A percentile compares a stretch with the other conserved stretches of the same genome.
These are phyloP conservation scores for Acropternis orthonyx DNA, from an alignment of 2,797 vertebrate species.

Conservation along the genomic window DNA sequence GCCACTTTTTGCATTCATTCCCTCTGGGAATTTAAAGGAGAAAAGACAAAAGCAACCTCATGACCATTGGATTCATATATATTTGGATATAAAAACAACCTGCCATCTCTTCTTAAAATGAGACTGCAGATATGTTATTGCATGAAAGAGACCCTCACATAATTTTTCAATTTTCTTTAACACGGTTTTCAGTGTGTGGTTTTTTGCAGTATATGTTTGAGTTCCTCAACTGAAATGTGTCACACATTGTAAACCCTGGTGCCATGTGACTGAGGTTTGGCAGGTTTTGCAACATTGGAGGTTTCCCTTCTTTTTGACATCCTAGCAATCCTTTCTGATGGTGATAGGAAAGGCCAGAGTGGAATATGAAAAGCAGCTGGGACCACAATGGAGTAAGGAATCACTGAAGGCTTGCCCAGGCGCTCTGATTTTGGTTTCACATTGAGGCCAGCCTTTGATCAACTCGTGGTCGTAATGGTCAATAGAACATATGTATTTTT, in stretches of 20 bases:
- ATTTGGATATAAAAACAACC: neutral
- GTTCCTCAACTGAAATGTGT: neutral
- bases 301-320: neutral
- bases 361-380: neutral
- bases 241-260: neutral
- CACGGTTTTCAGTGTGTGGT: neutral
- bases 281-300: neutral
- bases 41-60: neutral
- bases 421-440: neutral
- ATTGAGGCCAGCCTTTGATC: neutral
- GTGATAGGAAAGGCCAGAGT: neutral
- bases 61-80: neutral
- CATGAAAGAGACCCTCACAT: neutral
- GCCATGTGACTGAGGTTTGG: neutral
- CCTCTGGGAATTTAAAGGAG: neutral
- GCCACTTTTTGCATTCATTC: neutral
- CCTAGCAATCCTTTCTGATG: neutral
- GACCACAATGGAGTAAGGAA: neutral
- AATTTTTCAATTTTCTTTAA: neutral
- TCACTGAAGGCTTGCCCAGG: neutral
- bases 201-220: rapidly evolving
- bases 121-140: neutral
- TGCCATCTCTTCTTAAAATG: neutral
- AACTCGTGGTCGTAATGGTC: neutral
- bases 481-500: neutral